Evolutionary conservation across 2,113 vertebrate species (phyloP).

Genomic region (Oncorhynchus mykiss): DNA sequence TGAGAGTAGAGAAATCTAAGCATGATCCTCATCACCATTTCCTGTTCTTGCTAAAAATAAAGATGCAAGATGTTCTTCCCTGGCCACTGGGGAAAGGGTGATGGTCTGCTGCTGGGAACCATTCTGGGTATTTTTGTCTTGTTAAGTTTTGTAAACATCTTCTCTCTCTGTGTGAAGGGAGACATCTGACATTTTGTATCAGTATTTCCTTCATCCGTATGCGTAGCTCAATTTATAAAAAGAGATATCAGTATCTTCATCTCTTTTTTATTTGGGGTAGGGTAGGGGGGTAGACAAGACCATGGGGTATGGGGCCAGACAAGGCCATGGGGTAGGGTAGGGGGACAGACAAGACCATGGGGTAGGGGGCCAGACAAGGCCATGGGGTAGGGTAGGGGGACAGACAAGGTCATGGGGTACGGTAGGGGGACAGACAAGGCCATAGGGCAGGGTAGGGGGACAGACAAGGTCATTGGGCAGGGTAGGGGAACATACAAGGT

Average conservation of each 20-base stretch:
- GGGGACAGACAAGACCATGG: no score
- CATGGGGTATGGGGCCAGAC: no score
- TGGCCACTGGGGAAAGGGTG: slow-evolving; percentile 33
- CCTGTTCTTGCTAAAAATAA: slow-evolving; percentile 45
- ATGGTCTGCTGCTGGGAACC: slow-evolving; percentile 48
- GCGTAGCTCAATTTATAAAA: slow-evolving; percentile 28
- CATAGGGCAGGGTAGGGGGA: no score
- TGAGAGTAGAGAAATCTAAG: slow-evolving; percentile 15
- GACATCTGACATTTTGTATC: slow-evolving; percentile 19
- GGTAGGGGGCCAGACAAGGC: no score
- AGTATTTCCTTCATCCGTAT: slow-evolving; percentile 16
- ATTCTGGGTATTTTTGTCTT: slow-evolving; percentile 41
- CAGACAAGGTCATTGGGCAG: no score
- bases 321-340: no score
- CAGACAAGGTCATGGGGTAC: no score
- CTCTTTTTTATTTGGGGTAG: no score
- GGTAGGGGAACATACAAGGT: no score
- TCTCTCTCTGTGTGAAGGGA: slow-evolving; percentile 17
- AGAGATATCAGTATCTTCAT: slow-evolving; percentile 15
- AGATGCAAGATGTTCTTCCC: slow-evolving; percentile 23
- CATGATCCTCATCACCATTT: slow-evolving; percentile 27
- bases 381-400: no score
- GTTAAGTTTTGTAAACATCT: slow-evolving; percentile 27
- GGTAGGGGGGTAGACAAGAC: no score
- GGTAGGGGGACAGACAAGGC: no score